A percentile compares a stretch with the other conserved stretches of the same genome.
These are phyloP conservation scores for Sarcophaga rosellei DNA, from an alignment of 2,888 invertebrate genomes.

Conservation along the genomic window DNA sequence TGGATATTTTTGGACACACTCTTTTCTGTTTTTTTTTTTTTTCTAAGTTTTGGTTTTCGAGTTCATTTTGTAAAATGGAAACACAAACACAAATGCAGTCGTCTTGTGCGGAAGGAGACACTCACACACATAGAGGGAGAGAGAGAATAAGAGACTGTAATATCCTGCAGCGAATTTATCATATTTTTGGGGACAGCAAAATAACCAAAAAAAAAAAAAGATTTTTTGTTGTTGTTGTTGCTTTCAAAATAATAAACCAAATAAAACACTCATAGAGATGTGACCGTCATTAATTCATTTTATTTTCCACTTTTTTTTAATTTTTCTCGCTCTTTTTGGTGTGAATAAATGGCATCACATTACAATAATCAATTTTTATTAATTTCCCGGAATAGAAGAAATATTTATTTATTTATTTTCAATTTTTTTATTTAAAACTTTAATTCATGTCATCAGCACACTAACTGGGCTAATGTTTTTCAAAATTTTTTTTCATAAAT, in stretches of 20 bases:
- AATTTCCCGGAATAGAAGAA: not conserved
- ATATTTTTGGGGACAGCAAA: not conserved
- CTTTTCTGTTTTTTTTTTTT: conserved; percentile 7
- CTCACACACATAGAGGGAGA: no score
- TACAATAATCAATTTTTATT: not conserved
- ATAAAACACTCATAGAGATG: no score
- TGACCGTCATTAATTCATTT: no score
- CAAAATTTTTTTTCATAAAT: not conserved
- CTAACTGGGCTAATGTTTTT: not conserved
- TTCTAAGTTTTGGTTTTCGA: not conserved
- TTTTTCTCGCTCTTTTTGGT: not conserved
- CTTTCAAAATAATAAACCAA: no score
- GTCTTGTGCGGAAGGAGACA: no score
- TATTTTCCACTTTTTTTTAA: no score
- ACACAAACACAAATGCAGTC: not conserved
- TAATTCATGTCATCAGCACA: not conserved
- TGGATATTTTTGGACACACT: conserved; percentile 8
- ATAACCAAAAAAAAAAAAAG: no score
- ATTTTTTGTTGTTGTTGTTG: no score
- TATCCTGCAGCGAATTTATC: conserved; percentile 20
- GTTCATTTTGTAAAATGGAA: not conserved
- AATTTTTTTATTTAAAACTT: not conserved
- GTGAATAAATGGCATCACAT: not conserved
- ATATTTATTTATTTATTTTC: no score
- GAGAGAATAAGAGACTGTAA: no score